Evolutionary conservation across 2,888 invertebrate species (phyloP).

Genomic region (Caenorhabditis virilis): DNA sequence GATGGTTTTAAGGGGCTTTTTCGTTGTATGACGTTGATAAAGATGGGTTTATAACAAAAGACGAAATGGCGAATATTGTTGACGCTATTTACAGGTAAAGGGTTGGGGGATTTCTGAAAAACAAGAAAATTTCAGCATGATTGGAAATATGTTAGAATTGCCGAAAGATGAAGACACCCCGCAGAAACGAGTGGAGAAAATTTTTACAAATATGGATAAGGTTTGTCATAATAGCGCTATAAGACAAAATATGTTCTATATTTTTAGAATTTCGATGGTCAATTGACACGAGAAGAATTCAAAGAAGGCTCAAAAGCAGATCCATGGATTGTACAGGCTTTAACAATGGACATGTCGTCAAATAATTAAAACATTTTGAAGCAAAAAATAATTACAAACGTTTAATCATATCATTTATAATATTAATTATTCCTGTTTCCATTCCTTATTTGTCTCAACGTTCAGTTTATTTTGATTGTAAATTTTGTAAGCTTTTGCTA

Average conservation of each 20-base stretch:
- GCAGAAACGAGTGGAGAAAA: conserved; percentile 72
- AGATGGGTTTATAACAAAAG: conserved; percentile 72
- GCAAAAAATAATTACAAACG: too few relatives aligned
- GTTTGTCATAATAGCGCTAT: conserved; percentile 48
- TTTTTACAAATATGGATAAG: conserved; percentile 72
- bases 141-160: conserved; percentile 71
- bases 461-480: too few relatives aligned
- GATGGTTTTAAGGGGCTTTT: conserved; percentile 70
- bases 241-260: not conserved
- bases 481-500: too few relatives aligned
- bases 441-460: too few relatives aligned
- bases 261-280: conserved; percentile 71
- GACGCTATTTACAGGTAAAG: conserved; percentile 55
- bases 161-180: conserved; percentile 72
- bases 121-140: conserved; percentile 66
- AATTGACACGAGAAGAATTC: conserved; percentile 72
- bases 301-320: conserved; percentile 72
- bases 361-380: too few relatives aligned
- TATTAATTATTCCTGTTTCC: too few relatives aligned
- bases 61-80: conserved; percentile 60
- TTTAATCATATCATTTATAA: too few relatives aligned
- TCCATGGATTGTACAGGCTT: conserved; percentile 72
- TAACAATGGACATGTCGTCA: conserved; percentile 70
- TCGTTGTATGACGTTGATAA: conserved; percentile 72
- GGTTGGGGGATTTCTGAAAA: not conserved